These are phyloP conservation scores for Ochropleura plecta DNA, from an alignment of 2,888 invertebrate species.

Conservation along the genomic window DNA sequence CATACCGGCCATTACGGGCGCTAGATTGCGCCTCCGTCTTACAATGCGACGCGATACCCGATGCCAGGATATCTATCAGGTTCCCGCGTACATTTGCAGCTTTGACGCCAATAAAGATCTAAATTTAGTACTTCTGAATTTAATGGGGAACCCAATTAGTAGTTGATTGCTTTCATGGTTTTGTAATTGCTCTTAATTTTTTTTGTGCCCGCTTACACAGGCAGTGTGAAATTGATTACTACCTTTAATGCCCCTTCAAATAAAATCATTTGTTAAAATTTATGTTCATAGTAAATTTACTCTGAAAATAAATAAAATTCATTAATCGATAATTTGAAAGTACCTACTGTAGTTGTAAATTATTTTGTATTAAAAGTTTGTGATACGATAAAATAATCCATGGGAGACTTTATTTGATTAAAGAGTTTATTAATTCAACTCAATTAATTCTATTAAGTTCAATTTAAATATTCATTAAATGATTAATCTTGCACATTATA, in stretches of 20 bases:
- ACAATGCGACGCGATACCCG: conserved; percentile 49
- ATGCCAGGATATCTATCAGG: conserved; percentile 31
- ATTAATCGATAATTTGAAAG: too few relatives aligned
- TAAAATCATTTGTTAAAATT: too few relatives aligned
- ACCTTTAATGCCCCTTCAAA: background rate
- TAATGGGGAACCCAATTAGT: background rate
- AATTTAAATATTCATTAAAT: conserved; percentile 33
- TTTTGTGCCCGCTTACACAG: background rate
- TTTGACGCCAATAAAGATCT: background rate
- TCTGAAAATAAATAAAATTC: too few relatives aligned
- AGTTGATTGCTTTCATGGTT: background rate
- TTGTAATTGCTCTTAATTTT: background rate
- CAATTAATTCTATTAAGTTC: background rate
- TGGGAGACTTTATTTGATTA: background rate
- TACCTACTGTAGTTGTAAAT: too few relatives aligned
- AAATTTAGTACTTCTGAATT: background rate
- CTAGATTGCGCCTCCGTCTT: conserved; percentile 65
- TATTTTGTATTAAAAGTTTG: too few relatives aligned
- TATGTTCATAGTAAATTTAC: too few relatives aligned
- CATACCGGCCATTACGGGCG: conserved; percentile 69
- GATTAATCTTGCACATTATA: conserved; percentile 4
- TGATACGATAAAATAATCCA: too few relatives aligned
- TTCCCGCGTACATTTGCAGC: conserved; percentile 1
- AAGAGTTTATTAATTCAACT: background rate
- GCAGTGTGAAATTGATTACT: too few relatives aligned